These are phyloP conservation scores for Rousettus madagascariensis DNA, from an alignment of 2,797 vertebrate species.

Conservation along the genomic window DNA sequence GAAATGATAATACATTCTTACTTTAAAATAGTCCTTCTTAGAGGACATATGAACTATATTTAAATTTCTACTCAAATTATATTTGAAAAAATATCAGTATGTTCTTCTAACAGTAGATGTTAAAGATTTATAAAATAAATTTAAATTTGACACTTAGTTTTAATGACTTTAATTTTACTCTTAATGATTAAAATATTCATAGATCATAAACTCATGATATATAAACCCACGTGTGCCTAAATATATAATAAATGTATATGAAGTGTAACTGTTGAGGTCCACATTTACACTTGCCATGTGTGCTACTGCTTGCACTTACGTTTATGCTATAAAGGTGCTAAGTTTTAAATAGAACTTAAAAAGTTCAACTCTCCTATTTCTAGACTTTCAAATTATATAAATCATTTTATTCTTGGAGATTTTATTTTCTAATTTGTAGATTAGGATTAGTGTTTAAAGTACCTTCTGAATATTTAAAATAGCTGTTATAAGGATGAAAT, in stretches of 20 bases:
- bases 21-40: slow-evolving; percentile 19
- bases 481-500: not conserved
- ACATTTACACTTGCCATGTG: not conserved
- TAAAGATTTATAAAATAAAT: not conserved
- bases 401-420: not conserved
- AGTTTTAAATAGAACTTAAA: not conserved
- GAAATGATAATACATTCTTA: not conserved
- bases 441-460: not conserved
- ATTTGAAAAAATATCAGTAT: not conserved
- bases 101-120: not conserved
- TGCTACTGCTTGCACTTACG: not conserved
- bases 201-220: not conserved
- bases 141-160: not conserved
- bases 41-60: not conserved
- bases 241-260: not conserved
- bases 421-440: not conserved
- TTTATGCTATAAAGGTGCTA: not conserved
- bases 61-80: not conserved
- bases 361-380: not conserved
- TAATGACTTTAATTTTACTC: not conserved
- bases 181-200: not conserved
- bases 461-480: not conserved
- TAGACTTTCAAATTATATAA: not conserved
- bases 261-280: not conserved
- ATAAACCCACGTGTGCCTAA: too few species aligned